Percentiles rank a stretch among this genome's conserved stretches.
Evolutionary conservation across 2,113 vertebrate species (phyloP).

Genomic region (Mustela lutreola): DNA sequence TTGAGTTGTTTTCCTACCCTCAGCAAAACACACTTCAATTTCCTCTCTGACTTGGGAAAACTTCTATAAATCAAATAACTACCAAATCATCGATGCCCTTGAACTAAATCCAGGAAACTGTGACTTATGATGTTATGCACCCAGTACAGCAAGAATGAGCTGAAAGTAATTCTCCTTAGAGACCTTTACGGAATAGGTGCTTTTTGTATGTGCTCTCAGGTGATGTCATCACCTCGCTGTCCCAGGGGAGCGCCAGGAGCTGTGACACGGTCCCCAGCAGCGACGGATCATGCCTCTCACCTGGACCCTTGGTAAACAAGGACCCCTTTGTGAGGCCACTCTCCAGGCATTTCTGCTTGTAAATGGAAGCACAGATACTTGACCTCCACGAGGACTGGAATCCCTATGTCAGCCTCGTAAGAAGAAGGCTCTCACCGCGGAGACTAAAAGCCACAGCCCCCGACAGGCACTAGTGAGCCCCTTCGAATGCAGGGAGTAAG

Average conservation of each 20-base stretch:
- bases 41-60: conserved; percentile 27
- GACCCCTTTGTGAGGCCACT: neutral
- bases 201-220: neutral
- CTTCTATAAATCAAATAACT: conserved; percentile 35
- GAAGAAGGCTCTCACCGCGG: neutral
- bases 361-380: neutral
- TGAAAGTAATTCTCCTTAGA: neutral
- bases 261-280: neutral
- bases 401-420: neutral
- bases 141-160: neutral
- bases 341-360: neutral
- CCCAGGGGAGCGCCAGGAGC: neutral
- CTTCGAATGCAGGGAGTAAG: neutral
- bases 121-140: conserved; percentile 10
- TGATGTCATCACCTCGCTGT: conserved; percentile 19
- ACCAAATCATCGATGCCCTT: conserved; percentile 37
- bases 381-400: neutral
- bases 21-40: conserved; percentile 46
- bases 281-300: neutral
- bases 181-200: neutral
- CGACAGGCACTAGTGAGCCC: neutral
- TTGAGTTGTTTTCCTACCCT: conserved; percentile 56
- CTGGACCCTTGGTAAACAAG: neutral
- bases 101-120: conserved; percentile 43
- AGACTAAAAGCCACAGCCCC: neutral